A percentile compares a stretch with the other conserved stretches of the same genome.
Evolutionary conservation across 1,140 invertebrate genomes (phyloP).

Genomic region (Drosophila paulistorum): DNA sequence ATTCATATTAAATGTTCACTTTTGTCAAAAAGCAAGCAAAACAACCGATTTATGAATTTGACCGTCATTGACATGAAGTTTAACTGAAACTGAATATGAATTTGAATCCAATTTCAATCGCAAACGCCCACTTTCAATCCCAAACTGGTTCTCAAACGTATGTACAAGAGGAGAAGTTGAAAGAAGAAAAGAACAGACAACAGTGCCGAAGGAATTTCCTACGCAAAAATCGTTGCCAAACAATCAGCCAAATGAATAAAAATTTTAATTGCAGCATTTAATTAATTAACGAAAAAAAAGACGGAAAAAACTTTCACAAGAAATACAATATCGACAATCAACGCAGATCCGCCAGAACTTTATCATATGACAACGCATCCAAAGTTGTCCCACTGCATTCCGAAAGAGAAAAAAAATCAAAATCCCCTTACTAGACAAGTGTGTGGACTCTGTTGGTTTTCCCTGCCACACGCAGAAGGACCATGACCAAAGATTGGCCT

Average conservation of each 20-base stretch:
- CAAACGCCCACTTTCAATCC: slow-evolving; percentile 10
- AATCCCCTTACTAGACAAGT: no score
- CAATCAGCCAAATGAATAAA: slow-evolving; percentile 7
- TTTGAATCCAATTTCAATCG: slow-evolving; percentile 11
- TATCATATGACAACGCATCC: slow-evolving; percentile 9
- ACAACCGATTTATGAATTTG: slow-evolving; percentile 19
- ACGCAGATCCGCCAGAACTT: slow-evolving; percentile 9
- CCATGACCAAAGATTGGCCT: slow-evolving; percentile 14
- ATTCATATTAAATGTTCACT: slow-evolving; percentile 4
- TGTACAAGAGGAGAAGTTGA: background rate
- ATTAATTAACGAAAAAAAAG: slow-evolving; percentile 1
- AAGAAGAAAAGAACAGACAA: background rate
- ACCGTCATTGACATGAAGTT: slow-evolving; percentile 7
- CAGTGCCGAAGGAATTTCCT: slow-evolving; percentile 2
- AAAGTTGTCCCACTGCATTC: slow-evolving; percentile 15
- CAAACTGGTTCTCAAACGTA: slow-evolving; percentile 8
- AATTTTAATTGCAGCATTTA: slow-evolving; percentile 17
- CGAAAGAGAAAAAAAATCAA: no score
- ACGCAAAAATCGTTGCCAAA: slow-evolving; percentile 7
- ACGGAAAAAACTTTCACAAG: slow-evolving; percentile 1
- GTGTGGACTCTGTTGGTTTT: background rate
- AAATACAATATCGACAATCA: slow-evolving; percentile 11
- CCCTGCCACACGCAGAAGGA: slow-evolving; percentile 8
- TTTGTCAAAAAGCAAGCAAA: background rate
- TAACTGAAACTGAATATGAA: slow-evolving; percentile 3